These are phyloP conservation scores for Nephrotoma flavescens DNA, from an alignment of 2,888 invertebrate species.

Conservation along the genomic window DNA sequence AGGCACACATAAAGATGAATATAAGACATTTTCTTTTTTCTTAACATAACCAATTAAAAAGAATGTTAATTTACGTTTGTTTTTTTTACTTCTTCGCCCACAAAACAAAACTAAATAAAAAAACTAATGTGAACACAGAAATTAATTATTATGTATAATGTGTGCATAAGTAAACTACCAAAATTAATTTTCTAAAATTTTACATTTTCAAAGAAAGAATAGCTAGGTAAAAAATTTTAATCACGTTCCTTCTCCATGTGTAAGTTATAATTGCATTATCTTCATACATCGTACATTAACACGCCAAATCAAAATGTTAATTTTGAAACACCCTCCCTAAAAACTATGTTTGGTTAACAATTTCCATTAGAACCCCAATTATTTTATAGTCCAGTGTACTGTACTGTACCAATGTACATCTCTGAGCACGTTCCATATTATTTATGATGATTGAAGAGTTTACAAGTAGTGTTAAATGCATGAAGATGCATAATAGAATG, in stretches of 20 bases:
- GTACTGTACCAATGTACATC: not conserved
- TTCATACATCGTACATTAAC: not conserved
- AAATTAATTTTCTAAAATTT: not conserved
- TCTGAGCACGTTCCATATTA: not conserved
- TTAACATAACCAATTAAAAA: not conserved
- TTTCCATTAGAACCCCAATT: not conserved
- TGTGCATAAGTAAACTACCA: not conserved
- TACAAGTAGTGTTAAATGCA: not conserved
- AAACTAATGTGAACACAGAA: not conserved
- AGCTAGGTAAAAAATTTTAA: not conserved
- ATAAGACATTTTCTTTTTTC: not conserved
- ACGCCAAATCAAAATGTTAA: not conserved
- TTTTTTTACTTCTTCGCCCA: not conserved
- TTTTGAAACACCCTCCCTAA: not conserved
- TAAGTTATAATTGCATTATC: not conserved
- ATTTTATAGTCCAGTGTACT: not conserved
- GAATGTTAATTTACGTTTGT: not conserved
- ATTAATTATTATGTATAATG: not conserved
- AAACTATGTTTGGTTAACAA: not conserved
- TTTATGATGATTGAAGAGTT: not conserved
- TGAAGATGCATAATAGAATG: not conserved
- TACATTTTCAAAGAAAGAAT: not conserved
- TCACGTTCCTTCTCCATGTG: not conserved
- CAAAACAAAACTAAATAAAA: not conserved
- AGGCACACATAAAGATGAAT: slow-evolving; percentile 4